Base-by-base conservation (phyloP, 2,113 vertebrate species). In the Irena cyanogastra region DNA sequence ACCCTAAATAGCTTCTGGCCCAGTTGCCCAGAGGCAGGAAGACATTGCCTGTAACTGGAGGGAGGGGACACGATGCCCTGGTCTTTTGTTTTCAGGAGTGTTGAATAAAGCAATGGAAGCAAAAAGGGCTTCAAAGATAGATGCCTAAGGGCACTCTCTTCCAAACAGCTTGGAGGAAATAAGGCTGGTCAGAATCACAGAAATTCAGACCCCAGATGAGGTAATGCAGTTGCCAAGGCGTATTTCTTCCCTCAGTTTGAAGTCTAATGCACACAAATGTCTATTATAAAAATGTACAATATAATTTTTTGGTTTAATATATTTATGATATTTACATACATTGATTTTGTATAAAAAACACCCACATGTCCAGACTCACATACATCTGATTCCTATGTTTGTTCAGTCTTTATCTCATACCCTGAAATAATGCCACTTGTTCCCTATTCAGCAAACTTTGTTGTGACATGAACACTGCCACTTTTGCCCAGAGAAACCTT, bases 131-230 rank as follows among this genome's bases (percentile, higher is more conserved):
- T 87, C 81, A 82, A 93, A 87, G 74, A 71, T 24, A 87, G 39
- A 71, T 37, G 74, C 69, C 78, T 5, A 4, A 94, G 41, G 78
- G 71, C 66, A 57, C 9, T 57, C 24, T 69, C 27, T 79, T 75
- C 52, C 35, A 60, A 89, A 89, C 11, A 79, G 57, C 53, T 91
- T 49, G 49, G 61, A 94, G 75, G 82, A 96, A 95, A 94, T 83
- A 16, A 95, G 69, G 22, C 68, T 86, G 41, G 72, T 83, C 68
- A 87, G 72, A 86, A 77, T 7, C 3, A 4, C 11, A 53, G 63
- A 89, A 82, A 93, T 35, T 39, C 57, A 93, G 78, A 75, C 9
- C 49, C 33, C 82, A 95, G 87, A 91, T 53, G 63, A 90, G 26
- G 6, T 24, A 35, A 90, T 44, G n/a, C 53, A 87, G 61, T 72